These are phyloP conservation scores for Rhinatrema bivittatum DNA, from an alignment of 2,797 vertebrate species.

Conservation along the genomic window DNA sequence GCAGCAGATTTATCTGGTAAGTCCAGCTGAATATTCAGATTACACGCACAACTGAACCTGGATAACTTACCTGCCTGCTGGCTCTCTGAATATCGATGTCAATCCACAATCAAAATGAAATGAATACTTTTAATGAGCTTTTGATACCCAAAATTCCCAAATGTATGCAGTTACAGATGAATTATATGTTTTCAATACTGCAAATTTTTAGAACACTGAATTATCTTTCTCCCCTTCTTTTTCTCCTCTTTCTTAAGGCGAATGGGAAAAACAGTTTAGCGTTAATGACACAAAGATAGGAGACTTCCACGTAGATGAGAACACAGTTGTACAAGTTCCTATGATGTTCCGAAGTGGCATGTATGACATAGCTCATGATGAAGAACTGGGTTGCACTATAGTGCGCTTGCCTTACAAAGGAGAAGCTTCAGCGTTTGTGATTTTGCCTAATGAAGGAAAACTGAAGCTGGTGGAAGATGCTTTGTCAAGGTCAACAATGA, in stretches of 20 bases:
- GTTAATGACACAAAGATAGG: conserved; percentile 16
- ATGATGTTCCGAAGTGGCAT: conserved; percentile 70
- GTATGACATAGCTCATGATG: conserved; percentile 58
- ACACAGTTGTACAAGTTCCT: conserved; percentile 71
- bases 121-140: too few relatives aligned
- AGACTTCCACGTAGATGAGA: conserved; percentile 57
- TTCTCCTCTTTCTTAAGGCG: conserved; percentile 30
- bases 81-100: too few relatives aligned
- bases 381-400: conserved; percentile 51
- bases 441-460: conserved; percentile 73
- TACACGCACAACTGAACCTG: too few relatives aligned
- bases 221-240: background rate
- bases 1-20: too few relatives aligned
- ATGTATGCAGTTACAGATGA: too few relatives aligned
- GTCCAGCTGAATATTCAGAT: too few relatives aligned
- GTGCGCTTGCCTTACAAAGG: conserved; percentile 67
- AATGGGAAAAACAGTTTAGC: conserved; percentile 51
- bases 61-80: too few relatives aligned
- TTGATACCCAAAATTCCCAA: too few relatives aligned
- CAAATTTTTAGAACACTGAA: too few relatives aligned
- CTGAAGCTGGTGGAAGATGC: conserved; percentile 60
- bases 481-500: conserved; percentile 51
- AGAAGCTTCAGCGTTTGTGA: conserved; percentile 54
- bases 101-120: too few relatives aligned
- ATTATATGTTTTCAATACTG: too few relatives aligned